Base-by-base conservation (phyloP, 2,797 vertebrate species). In the Tangara arthus region DNA sequence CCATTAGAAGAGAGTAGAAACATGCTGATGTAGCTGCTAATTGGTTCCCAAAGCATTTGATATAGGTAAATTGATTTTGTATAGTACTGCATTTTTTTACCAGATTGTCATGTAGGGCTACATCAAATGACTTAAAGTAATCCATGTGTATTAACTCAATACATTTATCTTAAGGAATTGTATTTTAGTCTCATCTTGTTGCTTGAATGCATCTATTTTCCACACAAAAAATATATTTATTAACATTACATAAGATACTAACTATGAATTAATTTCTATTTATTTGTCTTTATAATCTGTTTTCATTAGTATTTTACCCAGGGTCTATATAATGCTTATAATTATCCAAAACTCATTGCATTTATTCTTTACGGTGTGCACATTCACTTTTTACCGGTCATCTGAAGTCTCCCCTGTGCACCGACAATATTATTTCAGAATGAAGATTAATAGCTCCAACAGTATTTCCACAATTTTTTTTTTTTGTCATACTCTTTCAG, bases 1-100 rank as follows among this genome's bases (percentile, higher is more conserved):
- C 69, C 87, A 79, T 57, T 79, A 87, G 69, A 87, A 85, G 64
- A 87, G 34, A 89, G 87, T 8, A 70, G 64, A 89, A 90, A 85
- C 75, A 82, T 85, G 57, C 68, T 93, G 91, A 71, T 80, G 61
- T 39, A 77, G 64, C 84, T 92, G 37, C 76, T 96, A 94, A 93
- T 93, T 94, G 76, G 75, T 73, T 95, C 9, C 1, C 83, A 77
- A 56, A 89, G 82, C 57, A 78, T 80, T 92, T 92, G 87, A 85
- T 92, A 63, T 64, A 80, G 60, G 87, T 87, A 91, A 77, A 95
- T 93, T 87, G 87, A 92, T 95, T 94, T 93, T 87, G 47, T 66
- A 56, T 82, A 73, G 78, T 53, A 52, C 47, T 59, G 44, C 28
- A 8, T 1, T 66, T 77, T 90, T 89, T 82, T 53, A 91, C 41